phyloP scores from a whole-genome alignment of 2,113 vertebrate genomes.

The Alaudala cheleensis region DNA sequence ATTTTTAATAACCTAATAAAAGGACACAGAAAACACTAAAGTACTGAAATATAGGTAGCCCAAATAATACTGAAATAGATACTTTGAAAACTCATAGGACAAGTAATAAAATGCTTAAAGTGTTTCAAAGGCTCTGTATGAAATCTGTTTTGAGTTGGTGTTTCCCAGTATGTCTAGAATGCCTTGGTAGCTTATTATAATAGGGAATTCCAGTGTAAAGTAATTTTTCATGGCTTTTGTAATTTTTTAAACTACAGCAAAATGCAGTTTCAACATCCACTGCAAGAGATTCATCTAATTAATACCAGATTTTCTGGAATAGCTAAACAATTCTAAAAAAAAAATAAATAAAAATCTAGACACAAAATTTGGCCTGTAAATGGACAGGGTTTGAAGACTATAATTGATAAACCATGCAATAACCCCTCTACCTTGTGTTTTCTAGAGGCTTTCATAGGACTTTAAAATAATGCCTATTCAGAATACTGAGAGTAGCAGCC shows the following conservation, averaged over 20 bases:
- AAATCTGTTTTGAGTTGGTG: not conserved
- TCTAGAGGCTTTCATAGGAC: not conserved
- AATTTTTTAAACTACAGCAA: not conserved
- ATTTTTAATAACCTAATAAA: not conserved
- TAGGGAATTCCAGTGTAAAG: not conserved
- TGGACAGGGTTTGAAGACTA: not conserved
- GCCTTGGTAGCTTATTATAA: not conserved
- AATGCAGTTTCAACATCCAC: not conserved
- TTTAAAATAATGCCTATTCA: not conserved
- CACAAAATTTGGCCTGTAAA: not conserved
- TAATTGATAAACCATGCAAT: not conserved
- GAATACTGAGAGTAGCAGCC: not conserved
- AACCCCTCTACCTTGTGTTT: not conserved
- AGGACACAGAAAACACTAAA: not conserved
- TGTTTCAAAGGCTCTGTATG: not conserved
- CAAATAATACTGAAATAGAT: not conserved
- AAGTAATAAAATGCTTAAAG: not conserved
- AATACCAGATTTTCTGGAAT: not conserved
- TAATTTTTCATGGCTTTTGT: not conserved
- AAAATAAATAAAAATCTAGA: not conserved
- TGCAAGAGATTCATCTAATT: not conserved
- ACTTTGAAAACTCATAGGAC: not conserved
- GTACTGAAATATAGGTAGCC: not conserved
- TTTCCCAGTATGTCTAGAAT: not conserved
- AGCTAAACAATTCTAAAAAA: not conserved